Conservation (phyloP, 2,888 invertebrate species). For the Physocephala rufipes region DNA sequence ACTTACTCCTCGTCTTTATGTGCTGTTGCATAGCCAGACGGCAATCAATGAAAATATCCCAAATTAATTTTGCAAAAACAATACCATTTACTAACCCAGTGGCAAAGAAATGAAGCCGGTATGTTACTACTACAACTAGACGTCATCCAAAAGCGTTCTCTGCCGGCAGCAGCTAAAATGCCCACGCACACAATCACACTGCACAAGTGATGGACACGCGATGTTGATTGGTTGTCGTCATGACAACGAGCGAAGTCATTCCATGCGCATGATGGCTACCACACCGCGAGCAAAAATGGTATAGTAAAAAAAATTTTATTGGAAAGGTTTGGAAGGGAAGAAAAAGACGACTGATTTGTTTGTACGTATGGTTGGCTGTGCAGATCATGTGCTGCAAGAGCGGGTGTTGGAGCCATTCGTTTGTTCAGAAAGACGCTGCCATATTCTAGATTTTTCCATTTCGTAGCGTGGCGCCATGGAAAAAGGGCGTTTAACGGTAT, state of each 20-base stretch:
- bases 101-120: conserved; percentile 16
- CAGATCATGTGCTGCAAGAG: no score
- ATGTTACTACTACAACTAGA: conserved; percentile 1
- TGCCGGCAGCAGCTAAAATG: conserved; percentile 6
- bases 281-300: not conserved
- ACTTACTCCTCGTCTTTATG: not conserved
- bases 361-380: not conserved
- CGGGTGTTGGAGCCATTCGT: no score
- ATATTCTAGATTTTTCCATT: conserved; percentile 10
- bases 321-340: no score
- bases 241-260: conserved; percentile 18
- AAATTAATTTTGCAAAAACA: not conserved
- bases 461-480: conserved; percentile 20
- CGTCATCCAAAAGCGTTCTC: conserved; percentile 15
- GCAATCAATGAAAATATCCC: conserved; percentile 32
- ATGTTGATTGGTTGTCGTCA: conserved; percentile 41
- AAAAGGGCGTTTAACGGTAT: conserved; percentile 19
- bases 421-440: not conserved
- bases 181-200: not conserved
- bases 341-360: not conserved
- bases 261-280: conserved; percentile 14
- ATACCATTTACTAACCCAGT: conserved; percentile 22
- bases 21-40: not conserved
- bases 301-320: no score
- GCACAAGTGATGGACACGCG: conserved; percentile 25